Evolutionary conservation across 2,797 vertebrate species (phyloP), one percentile per base, ranked within the genome.

Genomic region (Hoplostethus mediterraneus): DNA sequence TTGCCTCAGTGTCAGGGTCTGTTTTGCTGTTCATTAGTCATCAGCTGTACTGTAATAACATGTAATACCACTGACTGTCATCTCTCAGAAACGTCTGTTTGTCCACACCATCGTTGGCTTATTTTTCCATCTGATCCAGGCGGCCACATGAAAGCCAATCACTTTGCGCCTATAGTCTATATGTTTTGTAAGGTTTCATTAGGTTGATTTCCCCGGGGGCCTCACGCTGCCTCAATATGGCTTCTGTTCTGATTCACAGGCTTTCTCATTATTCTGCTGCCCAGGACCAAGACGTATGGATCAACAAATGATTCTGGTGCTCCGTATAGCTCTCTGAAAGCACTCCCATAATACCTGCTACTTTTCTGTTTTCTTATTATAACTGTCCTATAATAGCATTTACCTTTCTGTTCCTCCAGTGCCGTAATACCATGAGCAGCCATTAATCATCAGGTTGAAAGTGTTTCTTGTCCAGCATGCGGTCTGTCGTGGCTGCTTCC

Each of bases 131-230:
- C 63, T 45, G 75, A 63, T 64, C 55, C 59, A 68, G 53, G 30
- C 21, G 21, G 21, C 21, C 21, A 21, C 21, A 63, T 64, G 54
- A 51, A 54, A 56, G 61, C 6, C 47, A 47, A 52, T 82, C 67
- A n/a, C 49, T 62, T 58, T 45, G 47, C 3, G 6, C 31, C 42
- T n/a, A n/a, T n/a, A 3, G 7, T 59, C 61, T 53, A 44, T 53
- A 44, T 55, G 62, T 52, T 65, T 71, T 59, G 58, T 6, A n/a
- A 47, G 51, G 31, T 71, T 82, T 77, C 49, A 67, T 80, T 70
- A 75, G 54, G 55, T 58, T 58, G 69, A 73, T 83, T 85, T 82
- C 87, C 84, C 84, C 48, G 65, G 81, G 78, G 21, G 85, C 40
- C 73, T 75, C 62, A 31, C 72, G 42, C 72, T 73, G 75, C 71